These are phyloP conservation scores for Volucella inflata DNA, from an alignment of 2,888 invertebrate genomes.

Conservation along the genomic window DNA sequence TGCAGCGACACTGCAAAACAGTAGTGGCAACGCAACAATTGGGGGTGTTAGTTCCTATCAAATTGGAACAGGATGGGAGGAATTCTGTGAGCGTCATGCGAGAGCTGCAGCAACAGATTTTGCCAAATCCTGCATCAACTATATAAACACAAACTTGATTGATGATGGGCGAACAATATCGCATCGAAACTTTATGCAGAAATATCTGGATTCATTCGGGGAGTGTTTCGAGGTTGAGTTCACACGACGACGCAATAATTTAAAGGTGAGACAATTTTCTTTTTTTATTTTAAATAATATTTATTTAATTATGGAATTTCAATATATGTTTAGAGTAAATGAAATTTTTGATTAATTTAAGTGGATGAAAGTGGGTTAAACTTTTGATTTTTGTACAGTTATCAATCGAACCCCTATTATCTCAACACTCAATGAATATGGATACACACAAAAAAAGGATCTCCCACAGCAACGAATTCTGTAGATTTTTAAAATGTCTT, in stretches of 20 bases:
- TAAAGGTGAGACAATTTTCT: slow-evolving; percentile 81
- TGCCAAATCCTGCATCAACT: slow-evolving; percentile 92
- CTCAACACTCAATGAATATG: too few relatives aligned
- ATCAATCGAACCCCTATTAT: too few relatives aligned
- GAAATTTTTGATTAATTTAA: too few relatives aligned
- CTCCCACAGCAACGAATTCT: too few relatives aligned
- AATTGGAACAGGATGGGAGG: slow-evolving; percentile 90
- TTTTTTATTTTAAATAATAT: too few relatives aligned
- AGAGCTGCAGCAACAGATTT: slow-evolving; percentile 93
- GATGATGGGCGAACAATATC: slow-evolving; percentile 88
- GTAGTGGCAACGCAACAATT: slow-evolving; percentile 75
- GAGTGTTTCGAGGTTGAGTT: slow-evolving; percentile 94
- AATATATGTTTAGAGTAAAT: too few relatives aligned
- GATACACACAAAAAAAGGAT: too few relatives aligned
- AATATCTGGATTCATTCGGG: slow-evolving; percentile 93
- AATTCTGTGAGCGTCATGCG: slow-evolving; percentile 95
- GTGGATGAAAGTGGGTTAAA: too few relatives aligned
- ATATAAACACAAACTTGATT: slow-evolving; percentile 88
- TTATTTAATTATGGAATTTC: too few relatives aligned
- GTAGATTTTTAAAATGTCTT: too few relatives aligned
- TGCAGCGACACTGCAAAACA: slow-evolving; percentile 78
- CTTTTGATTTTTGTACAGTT: too few relatives aligned
- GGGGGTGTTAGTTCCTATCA: slow-evolving; percentile 84
- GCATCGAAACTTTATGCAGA: slow-evolving; percentile 91
- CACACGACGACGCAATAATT: slow-evolving; percentile 85